Base-by-base conservation (phyloP, 2,113 vertebrate species). In the Pituophis catenifer region DNA sequence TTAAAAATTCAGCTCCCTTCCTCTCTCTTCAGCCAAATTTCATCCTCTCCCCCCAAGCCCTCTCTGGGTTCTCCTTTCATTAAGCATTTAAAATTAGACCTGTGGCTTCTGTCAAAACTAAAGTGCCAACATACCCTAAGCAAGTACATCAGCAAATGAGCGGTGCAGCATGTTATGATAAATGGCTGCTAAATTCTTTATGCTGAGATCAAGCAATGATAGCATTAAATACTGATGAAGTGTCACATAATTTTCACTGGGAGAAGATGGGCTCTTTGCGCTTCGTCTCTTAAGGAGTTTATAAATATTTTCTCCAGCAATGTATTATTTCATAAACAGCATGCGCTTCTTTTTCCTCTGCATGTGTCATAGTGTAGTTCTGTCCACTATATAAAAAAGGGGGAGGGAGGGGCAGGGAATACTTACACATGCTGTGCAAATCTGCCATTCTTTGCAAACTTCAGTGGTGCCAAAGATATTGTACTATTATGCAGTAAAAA, bases 191-290 rank as follows among this genome's bases (percentile, higher is more conserved):
- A 97, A 98, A 98, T 98, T 98, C 97, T 98, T 98, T 96, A 98
- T 97, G 97, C 93, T 95, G 94, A 93, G 96, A 97, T 97, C 96
- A 96, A 95, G 96, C 96, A 97, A 97, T 94, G 96, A 97, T 97
- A 97, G 96, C 96, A 98, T 98, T 98, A 98, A 98, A 98, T 97
- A 98, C 97, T 97, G 97, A 98, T 97, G 96, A 97, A 98, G 93
- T 97, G 96, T 97, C 98, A 98, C 96, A 97, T 98, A 96, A 97
- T 97, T 98, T 98, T 98, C 96, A 97, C 96, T 98, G 97, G 97
- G 96, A 97, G 97, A 97, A 81, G 93, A 97, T 95, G 96, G 75
- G 94, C 94, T 97, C 93, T 97, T 97, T 96, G 93, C 95, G 96
- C 94, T 97, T 96, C 95, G 55, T 95, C 97, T 97, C 96, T 96